Evolutionary conservation across 2,113 vertebrate species (phyloP), one percentile per base, ranked within the genome.

Genomic region (Phoenicopterus ruber): DNA sequence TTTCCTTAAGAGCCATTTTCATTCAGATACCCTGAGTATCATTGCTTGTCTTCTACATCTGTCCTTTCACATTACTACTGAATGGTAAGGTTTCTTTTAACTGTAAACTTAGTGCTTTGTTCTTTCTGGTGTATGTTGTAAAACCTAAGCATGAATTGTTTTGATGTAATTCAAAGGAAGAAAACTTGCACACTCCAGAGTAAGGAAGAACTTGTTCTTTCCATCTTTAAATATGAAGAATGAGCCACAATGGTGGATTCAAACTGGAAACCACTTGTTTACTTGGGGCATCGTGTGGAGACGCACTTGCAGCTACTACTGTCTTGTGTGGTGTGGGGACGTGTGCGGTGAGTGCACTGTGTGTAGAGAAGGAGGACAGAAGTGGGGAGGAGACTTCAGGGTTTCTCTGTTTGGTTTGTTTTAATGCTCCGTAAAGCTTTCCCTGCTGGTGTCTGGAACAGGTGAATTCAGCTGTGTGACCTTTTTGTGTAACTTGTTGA

Each of bases 61-160:
- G 31, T 32, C 12, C 13, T 82, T 89, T n/a, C 20, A 12, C 9
- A 2, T 67, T 72, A 54, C 36, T 40, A 11, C 26, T 32, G n/a
- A 61, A 73, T 8, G 18, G 28, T 32, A 10, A 62, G 10, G 8
- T 55, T 82, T 32, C 46, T 62, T 77, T 65, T 47, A 32, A 78
- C n/a, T 2, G 3, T 55, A 7, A 61, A 8, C 22, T 78, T 40
- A 36, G 7, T 40, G 11, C 55, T 81, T 66, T 29, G 26, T 21
- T 85, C 7, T 1, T 1, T 1, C 31, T 47, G 17, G 2, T 62
- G 1, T n/a, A 2, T 32, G 2, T 67, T 78, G 16, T 25, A 49
- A 71, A 83, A 92, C 19, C 36, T 18, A 36, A 34, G 22, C 9
- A 3, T 46, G 47, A 58, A 32, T 74, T 36, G 11, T 55, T 76